phyloP scores from a whole-genome alignment of 2,113 vertebrate genomes.

The Clarias batrachus region DNA sequence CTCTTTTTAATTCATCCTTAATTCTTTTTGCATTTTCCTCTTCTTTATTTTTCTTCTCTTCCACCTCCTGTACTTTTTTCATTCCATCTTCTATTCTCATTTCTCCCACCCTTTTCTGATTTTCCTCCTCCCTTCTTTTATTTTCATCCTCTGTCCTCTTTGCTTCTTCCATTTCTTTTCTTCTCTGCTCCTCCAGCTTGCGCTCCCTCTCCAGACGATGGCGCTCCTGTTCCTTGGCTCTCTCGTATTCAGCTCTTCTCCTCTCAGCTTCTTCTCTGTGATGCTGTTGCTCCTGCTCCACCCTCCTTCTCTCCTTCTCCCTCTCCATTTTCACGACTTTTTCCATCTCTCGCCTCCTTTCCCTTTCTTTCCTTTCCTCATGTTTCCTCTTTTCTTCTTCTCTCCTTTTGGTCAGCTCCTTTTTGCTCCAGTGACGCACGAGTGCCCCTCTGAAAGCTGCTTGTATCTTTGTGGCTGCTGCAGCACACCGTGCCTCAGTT shows the following conservation, averaged over 20 bases:
- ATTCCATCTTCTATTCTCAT: conserved; percentile 56
- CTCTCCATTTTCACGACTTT: conserved; percentile 60
- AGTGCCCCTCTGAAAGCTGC: conserved; percentile 70
- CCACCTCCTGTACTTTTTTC: conserved; percentile 39
- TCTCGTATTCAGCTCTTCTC: conserved; percentile 59
- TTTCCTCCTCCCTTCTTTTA: conserved; percentile 19
- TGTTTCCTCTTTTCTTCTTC: conserved; percentile 66
- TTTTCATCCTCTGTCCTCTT: conserved; percentile 53
- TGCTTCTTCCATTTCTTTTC: conserved; percentile 52
- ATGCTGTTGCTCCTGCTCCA: conserved; percentile 56
- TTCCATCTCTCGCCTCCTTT: conserved; percentile 60
- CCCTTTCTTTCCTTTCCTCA: conserved; percentile 58
- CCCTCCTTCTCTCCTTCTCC: conserved; percentile 67
- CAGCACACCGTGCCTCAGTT: conserved; percentile 55
- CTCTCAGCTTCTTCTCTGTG: conserved; percentile 62
- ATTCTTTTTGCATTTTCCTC: conserved; percentile 53
- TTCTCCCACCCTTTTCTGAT: conserved; percentile 58
- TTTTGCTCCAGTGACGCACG: conserved; percentile 62
- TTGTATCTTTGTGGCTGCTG: conserved; percentile 79
- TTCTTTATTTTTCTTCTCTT: conserved; percentile 41
- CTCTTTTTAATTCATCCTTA: conserved; percentile 36
- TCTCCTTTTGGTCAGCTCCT: conserved; percentile 66
- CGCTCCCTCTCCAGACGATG: conserved; percentile 56
- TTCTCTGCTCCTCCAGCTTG: conserved; percentile 68
- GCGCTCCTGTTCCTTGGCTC: conserved; percentile 66